Percentiles rank a stretch among this genome's conserved stretches.
These are phyloP conservation scores for Mormyrus iriodes DNA, from an alignment of 2,113 vertebrate species.

Conservation along the genomic window DNA sequence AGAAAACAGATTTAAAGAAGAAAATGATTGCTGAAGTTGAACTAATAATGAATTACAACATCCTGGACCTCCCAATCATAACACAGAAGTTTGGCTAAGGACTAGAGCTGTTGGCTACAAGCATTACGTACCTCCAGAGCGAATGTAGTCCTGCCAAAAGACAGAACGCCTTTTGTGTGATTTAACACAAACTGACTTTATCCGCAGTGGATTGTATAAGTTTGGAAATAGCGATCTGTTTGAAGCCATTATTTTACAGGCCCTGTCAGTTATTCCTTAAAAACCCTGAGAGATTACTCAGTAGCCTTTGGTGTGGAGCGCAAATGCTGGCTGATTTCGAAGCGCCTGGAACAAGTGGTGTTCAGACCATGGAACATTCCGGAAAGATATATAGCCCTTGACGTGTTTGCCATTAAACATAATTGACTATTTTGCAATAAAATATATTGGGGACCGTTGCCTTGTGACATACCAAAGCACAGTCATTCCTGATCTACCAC, in stretches of 20 bases:
- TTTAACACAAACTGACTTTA: background rate
- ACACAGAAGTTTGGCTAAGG: background rate
- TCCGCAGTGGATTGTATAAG: background rate
- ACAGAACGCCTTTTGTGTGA: background rate
- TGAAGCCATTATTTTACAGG: background rate
- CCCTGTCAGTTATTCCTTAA: background rate
- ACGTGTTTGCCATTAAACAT: background rate
- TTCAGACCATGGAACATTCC: background rate
- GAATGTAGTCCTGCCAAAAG: background rate
- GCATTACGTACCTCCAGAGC: background rate
- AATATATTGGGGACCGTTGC: background rate
- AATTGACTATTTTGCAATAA: background rate
- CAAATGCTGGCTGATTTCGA: background rate
- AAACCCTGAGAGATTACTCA: background rate
- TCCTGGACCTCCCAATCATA: background rate
- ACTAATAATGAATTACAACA: slow-evolving; percentile 16
- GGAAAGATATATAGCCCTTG: background rate
- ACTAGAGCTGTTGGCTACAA: background rate
- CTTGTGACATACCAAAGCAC: background rate
- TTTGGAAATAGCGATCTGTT: slow-evolving; percentile 4
- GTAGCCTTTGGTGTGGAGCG: background rate
- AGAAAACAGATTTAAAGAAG: slow-evolving; percentile 1
- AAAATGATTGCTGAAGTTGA: background rate
- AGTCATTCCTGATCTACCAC: background rate
- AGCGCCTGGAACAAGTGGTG: background rate